Evolutionary conservation across 2,113 vertebrate genomes (phyloP), one percentile per base, ranked within the genome.

Genomic region (Aegotheles bennettii): DNA sequence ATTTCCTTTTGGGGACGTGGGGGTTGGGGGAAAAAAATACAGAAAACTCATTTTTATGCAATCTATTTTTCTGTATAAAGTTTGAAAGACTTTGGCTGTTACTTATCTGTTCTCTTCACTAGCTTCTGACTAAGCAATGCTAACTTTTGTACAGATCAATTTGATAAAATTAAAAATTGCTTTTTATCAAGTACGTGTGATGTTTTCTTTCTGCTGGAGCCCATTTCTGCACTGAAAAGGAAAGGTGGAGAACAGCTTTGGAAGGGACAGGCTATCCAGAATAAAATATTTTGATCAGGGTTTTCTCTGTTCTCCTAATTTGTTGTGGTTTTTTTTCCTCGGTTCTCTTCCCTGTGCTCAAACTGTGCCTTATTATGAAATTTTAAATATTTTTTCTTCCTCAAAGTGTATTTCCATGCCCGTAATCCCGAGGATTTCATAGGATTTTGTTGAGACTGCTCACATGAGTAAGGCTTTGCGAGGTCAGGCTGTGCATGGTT

Each of bases 101-200:
- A 96, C 97, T 97, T 96, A 97, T 96, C 97, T 98, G 98, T 98
- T 98, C 98, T 97, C 90, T 98, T 98, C 97, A 97, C 98, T 98
- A 94, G 96, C 98, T 98, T 98, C 98, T 98, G 98, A 98, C 98
- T 98, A 98, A 98, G 98, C 98, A 98, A 97, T 96, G 98, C 99
- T 99, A 99, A 99, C 98, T 98, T 98, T 99, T 98, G 98, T 97
- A 98, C 98, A 99, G 98, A 98, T 98, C 91, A 48, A 98, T 98
- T 98, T 98, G 98, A 97, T 98, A 98, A 97, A 97, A 98, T 98
- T 98, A 98, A 98, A 98, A 98, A 98, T 95, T 19, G 96, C 97
- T 97, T 98, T 98, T 97, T 98, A 97, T 97, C 96, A 96, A 95
- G 76, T 23, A 17, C 0, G 74, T 78, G 92, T 90, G 56, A 60